These are phyloP conservation scores for Hyposoter dolosus DNA, from an alignment of 2,888 invertebrate genomes.

Conservation along the genomic window DNA sequence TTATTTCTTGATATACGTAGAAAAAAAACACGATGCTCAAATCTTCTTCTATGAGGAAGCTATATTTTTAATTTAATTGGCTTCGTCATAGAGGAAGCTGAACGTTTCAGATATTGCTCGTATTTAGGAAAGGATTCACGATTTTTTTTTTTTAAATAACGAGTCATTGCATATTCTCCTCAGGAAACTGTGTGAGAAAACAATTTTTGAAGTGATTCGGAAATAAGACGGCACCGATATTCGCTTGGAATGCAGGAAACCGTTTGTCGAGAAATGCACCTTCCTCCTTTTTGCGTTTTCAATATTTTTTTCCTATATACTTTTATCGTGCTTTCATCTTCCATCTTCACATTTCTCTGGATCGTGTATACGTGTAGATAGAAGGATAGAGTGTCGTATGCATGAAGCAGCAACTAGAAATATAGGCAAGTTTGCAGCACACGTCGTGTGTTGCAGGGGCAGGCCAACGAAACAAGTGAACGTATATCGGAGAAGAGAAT, in stretches of 20 bases:
- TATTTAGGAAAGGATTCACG: no score
- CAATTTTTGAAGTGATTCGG: conserved; percentile 18
- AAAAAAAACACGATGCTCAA: neutral
- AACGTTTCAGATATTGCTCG: neutral
- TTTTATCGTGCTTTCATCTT: conserved; percentile 53
- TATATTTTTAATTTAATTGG: no score
- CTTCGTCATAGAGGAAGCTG: no score
- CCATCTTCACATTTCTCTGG: conserved; percentile 33
- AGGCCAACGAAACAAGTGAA: conserved; percentile 52
- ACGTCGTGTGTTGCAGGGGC: conserved; percentile 15
- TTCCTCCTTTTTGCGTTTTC: conserved; percentile 39
- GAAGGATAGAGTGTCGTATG: conserved; percentile 22
- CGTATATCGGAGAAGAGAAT: conserved; percentile 60
- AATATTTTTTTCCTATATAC: conserved; percentile 31
- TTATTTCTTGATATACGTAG: neutral
- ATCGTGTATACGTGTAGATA: conserved; percentile 14
- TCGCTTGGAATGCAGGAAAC: conserved; percentile 46
- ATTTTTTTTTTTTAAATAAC: neutral
- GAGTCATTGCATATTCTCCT: conserved; percentile 1
- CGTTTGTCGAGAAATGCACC: conserved; percentile 45
- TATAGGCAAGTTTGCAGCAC: conserved; percentile 14
- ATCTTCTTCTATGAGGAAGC: no score
- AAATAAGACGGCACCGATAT: conserved; percentile 41
- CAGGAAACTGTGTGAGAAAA: neutral
- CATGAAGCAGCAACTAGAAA: conserved; percentile 31